Conservation (phyloP, 2,113 vertebrate genomes). For the Merops nubicus region DNA sequence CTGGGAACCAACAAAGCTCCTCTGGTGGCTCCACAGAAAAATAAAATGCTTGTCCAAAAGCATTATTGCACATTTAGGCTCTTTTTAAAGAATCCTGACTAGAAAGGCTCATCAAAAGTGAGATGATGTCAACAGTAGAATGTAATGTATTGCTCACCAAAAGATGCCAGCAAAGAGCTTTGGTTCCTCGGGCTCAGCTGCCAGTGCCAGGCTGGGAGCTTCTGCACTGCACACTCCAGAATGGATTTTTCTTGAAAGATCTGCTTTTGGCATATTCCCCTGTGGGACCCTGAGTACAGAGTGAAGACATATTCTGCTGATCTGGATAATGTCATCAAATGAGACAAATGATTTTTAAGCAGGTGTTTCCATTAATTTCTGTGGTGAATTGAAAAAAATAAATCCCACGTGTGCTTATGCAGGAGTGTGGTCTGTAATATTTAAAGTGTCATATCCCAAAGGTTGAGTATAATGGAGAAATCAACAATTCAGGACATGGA, state of each 20-base stretch:
- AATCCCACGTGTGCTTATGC: not conserved
- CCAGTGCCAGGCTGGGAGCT: not conserved
- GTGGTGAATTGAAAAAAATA: not conserved
- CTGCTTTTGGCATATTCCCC: constrained; percentile 25
- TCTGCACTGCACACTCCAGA: fast-evolving
- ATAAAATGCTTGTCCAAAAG: not conserved
- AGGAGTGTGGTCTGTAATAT: not conserved
- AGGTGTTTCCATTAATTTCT: not conserved
- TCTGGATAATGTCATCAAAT: not conserved
- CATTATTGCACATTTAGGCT: not conserved
- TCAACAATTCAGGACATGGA: not conserved
- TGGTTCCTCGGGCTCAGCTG: not conserved
- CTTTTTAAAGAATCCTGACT: not conserved
- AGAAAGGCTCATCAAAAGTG: not conserved
- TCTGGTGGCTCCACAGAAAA: not conserved
- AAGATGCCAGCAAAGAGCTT: constrained; percentile 69
- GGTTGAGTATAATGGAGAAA: not conserved
- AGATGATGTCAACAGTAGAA: not conserved
- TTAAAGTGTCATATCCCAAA: not conserved
- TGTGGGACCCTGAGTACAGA: not conserved
- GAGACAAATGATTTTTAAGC: not conserved
- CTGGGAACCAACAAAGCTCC: not conserved
- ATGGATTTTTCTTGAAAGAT: not conserved
- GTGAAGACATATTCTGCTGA: constrained; percentile 5
- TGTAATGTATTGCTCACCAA: not conserved